Evolutionary conservation across 2,113 vertebrate genomes (phyloP), one percentile per base, ranked within the genome.

Genomic region (Siniperca chuatsi): DNA sequence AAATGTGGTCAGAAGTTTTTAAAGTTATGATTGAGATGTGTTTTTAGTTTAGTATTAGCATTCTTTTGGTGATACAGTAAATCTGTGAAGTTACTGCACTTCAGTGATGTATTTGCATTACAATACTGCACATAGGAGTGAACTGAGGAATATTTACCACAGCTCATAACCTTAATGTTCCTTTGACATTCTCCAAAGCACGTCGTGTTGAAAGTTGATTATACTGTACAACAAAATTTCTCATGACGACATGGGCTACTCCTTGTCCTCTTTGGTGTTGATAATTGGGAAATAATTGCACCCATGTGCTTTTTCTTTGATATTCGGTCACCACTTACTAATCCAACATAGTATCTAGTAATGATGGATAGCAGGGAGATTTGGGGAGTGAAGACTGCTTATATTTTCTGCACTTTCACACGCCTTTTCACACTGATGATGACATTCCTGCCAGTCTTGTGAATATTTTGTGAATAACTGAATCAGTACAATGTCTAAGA

Each of bases 221-320:
- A 89, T 77, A 78, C 70, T 40, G 70, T 62, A 66, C 69, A 50
- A 87, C 29, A 10, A 71, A 18, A 75, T 69, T 81, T 92, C 88
- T 78, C 87, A 92, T 76, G 86, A 82, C 82, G 81, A 90, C 86
- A 87, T 61, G 35, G 84, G 89, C 88, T 87, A 82, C 87, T 88
- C 67, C 79, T 83, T 52, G 80, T 86, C 88, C 79, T 90, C 83
- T 86, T 72, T 68, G 90, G 83, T 86, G 80, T 81, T 80, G 77
- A 64, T 62, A 75, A 82, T 85, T 82, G 65, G 75, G 67, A 88
- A 82, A 88, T 92, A 93, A 93, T 87, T 90, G 83, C 77, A 85
- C 64, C 91, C 88, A 91, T 90, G 91, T 93, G 89, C 54, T 58
- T 78, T 78, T 78, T 29, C 84, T 90, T 92, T 90, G 79, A 87